Base-by-base conservation (phyloP, 37 sponge, comb jelly and placozoan species). In the Spongilla lacustris region DNA sequence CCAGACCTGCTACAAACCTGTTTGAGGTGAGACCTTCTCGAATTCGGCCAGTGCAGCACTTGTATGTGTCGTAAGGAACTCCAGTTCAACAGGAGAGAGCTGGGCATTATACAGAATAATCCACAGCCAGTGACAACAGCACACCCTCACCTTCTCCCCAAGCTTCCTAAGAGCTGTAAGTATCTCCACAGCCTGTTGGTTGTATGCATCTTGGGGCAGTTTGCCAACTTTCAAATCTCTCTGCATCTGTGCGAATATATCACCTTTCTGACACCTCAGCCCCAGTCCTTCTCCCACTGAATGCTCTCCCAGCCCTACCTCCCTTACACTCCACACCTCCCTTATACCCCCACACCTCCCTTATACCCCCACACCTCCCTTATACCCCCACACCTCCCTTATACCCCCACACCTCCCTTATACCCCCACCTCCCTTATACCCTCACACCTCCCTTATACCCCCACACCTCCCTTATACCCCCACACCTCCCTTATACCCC, bases 171-270 rank as follows among this genome's bases (percentile, higher is more conserved):
- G 89, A 71, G 97, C 99, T 29, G 92, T 87, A 30, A 98, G 91
- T 10, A 98, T 95, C 82, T 97, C 96, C 17, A 93, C 88, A 23
- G 79, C 90, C 41, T 96, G 96, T 49, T 91, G 95, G 4, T 81
- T 95, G 87, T 82, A 91, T 10, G 87, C 71, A 33, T 90, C 96
- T 12, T 89, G 68, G 2, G 94, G 84, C 27, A 97, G 78, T 72
- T 92, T 98, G 24, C 97, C 97, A 34, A 98, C 83, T 48, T 95
- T 97, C 33, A 83, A 67, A 78, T 98, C 99, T 58, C 99, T 79
- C 49, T 95, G 90, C 82, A 98, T 83, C 97, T 96, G 69, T 24
- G 21, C n/a, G 33, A 24, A 4, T 67, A 26, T 6, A 29, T 68
- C 36, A 69, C 25, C 70, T 27, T 28, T 9, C 10, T 69, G 28